These are phyloP conservation scores for Chloebia gouldiae DNA, from an alignment of 2,113 vertebrate genomes.

Conservation along the genomic window DNA sequence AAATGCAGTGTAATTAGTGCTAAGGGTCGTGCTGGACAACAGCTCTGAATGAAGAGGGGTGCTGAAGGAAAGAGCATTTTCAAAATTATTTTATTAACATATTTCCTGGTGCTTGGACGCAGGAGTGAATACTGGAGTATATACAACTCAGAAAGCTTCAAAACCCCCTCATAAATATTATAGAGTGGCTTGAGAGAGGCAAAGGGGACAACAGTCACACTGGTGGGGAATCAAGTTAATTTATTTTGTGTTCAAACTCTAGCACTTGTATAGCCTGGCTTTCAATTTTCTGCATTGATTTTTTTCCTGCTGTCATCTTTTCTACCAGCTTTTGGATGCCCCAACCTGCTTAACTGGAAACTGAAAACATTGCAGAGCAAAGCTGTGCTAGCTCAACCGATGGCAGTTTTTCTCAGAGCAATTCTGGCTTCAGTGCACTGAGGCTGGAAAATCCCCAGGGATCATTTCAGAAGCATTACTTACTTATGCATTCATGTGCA, in stretches of 20 bases:
- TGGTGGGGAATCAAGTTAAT: not conserved
- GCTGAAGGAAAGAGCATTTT: not conserved
- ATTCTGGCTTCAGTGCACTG: not conserved
- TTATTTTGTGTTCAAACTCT: not conserved
- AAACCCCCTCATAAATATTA: not conserved
- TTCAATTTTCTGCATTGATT: not conserved
- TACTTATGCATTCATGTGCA: not conserved
- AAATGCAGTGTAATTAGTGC: not conserved
- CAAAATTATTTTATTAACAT: rapidly evolving
- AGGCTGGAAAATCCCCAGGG: not conserved
- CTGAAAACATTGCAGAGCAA: not conserved
- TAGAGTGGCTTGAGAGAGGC: not conserved
- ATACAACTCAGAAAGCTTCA: not conserved
- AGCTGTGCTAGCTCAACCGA: not conserved
- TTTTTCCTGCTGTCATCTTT: not conserved
- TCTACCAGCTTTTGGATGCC: not conserved
- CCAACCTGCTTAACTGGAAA: not conserved
- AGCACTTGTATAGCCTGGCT: not conserved
- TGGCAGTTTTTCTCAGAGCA: not conserved
- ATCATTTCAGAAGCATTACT: not conserved
- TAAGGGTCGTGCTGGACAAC: not conserved
- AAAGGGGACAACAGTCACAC: not conserved
- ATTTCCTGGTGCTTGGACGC: not conserved
- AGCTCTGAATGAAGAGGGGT: not conserved
- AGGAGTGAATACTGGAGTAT: rapidly evolving